A percentile compares a stretch with the other conserved stretches of the same genome.
Evolutionary conservation across 2,113 vertebrate genomes (phyloP).

Genomic region (Pachypanchax playfairii): DNA sequence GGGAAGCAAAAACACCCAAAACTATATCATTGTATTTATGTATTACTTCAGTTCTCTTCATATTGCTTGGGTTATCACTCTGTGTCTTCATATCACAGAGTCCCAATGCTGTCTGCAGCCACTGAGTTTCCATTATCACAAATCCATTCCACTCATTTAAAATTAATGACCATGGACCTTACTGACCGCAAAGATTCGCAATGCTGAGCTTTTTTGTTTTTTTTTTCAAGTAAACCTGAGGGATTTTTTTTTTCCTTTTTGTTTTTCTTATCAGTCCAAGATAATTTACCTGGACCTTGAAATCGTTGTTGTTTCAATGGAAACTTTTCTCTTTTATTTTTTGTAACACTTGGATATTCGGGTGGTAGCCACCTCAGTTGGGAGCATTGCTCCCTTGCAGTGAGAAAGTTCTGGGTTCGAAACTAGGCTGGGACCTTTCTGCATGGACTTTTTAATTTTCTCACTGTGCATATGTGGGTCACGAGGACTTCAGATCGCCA

Average conservation of each 20-base stretch:
- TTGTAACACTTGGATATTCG: no score
- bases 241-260: conserved; percentile 40
- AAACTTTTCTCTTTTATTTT: no score
- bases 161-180: conserved; percentile 73
- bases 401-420: no score
- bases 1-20: conserved; percentile 47
- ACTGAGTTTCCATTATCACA: conserved; percentile 73
- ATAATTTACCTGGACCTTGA: not conserved
- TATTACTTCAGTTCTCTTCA: conserved; percentile 31
- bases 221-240: conserved; percentile 29
- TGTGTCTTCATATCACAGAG: conserved; percentile 55
- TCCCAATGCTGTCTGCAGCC: conserved; percentile 63
- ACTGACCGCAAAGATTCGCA: conserved; percentile 63
- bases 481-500: no score
- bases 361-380: no score
- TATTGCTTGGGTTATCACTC: conserved; percentile 58
- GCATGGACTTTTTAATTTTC: no score
- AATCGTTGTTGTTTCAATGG: not conserved
- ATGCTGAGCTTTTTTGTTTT: conserved; percentile 28
- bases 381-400: no score
- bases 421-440: no score
- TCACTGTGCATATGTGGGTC: no score
- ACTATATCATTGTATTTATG: conserved; percentile 37
- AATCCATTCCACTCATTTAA: conserved; percentile 77
- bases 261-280: conserved; percentile 20